phyloP scores from a whole-genome alignment of 2,888 invertebrate genomes.

The Onchidella celtica region DNA sequence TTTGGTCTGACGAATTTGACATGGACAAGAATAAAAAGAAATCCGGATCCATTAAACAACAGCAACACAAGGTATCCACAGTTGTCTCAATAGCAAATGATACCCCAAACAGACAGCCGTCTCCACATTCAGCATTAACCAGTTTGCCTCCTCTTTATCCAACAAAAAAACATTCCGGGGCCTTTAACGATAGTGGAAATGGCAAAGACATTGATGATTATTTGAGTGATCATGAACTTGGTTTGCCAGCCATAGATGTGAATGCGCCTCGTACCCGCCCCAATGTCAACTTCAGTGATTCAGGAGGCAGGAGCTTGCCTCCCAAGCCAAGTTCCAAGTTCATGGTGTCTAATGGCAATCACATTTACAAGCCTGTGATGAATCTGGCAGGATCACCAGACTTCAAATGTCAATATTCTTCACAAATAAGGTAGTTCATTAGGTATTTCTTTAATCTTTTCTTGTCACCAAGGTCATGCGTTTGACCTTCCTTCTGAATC shows the following conservation, averaged over 20 bases:
- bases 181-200: conserved; percentile 14
- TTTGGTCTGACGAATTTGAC: conserved; percentile 71
- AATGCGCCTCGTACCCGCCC: conserved; percentile 50
- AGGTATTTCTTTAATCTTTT: background rate
- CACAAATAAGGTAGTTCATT: conserved; percentile 65
- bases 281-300: conserved; percentile 26
- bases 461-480: no score
- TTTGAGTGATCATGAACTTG: conserved; percentile 72
- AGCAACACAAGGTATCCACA: conserved; percentile 41
- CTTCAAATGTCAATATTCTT: conserved; percentile 72
- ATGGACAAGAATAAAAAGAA: conserved; percentile 53
- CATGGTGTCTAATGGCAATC: conserved; percentile 58
- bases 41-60: conserved; percentile 45
- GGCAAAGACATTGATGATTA: conserved; percentile 63
- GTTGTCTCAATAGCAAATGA: conserved; percentile 39
- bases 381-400: conserved; percentile 74
- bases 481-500: no score
- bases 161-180: background rate
- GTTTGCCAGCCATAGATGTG: conserved; percentile 73
- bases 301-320: background rate
- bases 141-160: conserved; percentile 36
- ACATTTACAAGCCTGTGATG: conserved; percentile 73
- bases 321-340: conserved; percentile 46
- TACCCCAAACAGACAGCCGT: conserved; percentile 12
- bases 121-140: conserved; percentile 41